Conservation (phyloP, 2,888 invertebrate genomes). For the Lysandra coridon region DNA sequence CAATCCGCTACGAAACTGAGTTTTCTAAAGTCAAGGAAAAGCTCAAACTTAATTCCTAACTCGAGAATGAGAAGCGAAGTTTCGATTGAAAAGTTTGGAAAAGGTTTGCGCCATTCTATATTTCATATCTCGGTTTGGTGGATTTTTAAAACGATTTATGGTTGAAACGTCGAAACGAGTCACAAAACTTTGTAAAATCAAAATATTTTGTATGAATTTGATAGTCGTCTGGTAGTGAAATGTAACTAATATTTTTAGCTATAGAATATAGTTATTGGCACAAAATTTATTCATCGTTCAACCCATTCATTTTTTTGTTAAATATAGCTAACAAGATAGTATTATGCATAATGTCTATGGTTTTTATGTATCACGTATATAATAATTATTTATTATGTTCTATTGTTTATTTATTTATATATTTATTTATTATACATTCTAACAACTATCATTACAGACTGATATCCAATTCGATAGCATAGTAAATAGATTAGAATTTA, state of each 20-base stretch:
- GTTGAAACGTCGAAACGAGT: background rate
- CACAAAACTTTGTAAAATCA: no score
- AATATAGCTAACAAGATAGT: no score
- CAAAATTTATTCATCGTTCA: background rate
- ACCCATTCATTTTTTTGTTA: background rate
- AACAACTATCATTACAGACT: no score
- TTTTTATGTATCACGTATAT: no score
- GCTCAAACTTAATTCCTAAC: slow-evolving; percentile 12
- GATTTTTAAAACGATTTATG: slow-evolving; percentile 6
- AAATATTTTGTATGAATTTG: background rate
- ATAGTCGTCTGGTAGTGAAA: no score
- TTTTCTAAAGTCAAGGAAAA: slow-evolving; percentile 12
- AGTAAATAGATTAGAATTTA: no score
- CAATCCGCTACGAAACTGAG: background rate
- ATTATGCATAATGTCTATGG: no score
- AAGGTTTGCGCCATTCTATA: background rate
- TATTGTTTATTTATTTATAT: no score
- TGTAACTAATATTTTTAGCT: no score
- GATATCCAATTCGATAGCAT: no score
- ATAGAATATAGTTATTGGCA: background rate
- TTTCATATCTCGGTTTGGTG: slow-evolving; percentile 8
- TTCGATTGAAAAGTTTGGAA: slow-evolving; percentile 19
- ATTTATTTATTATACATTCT: no score
- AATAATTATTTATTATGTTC: no score
- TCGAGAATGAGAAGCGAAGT: slow-evolving; percentile 15